Evolutionary conservation across 2,888 invertebrate genomes (phyloP), one percentile per base, ranked within the genome.

Genomic region (Linhomoeus sp.): DNA sequence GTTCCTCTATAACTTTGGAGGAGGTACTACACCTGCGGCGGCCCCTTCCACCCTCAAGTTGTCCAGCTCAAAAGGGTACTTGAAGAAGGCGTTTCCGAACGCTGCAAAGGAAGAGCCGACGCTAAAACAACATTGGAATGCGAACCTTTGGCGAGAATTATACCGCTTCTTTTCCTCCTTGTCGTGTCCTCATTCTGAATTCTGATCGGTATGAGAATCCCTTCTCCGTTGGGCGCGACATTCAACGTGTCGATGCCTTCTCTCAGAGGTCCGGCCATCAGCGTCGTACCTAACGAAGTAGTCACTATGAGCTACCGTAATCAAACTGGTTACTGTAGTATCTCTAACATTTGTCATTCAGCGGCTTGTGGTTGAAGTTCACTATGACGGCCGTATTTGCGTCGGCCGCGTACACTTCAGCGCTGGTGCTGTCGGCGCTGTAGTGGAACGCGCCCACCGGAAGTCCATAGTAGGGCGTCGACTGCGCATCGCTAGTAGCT

Each of bases 361-460:
- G 37, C 1, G 56, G 56, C 19, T 48, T 47, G 45, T 58, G 56
- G 17, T 40, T 39, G 45, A 56, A 56, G 45, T 58, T 56, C 43
- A 55, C 53, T 38, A 56, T 50, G 9, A 55, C 38, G n/a, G 58
- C 43, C 9, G 56, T 52, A 40, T 49, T 53, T 41, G 53, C 50
- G 45, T 56, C 56, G 19, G 52, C 52, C 17, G 56, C 56, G 45
- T 56, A 56, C 25, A 57, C 45, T 50, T 56, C 56, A 19, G 51
- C 56, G 23, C 52, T 52, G 19, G 56, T 57, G 2, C 49, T 50
- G 26, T 51, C 56, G 24, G 49, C 42, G 20, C 51, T 51, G 38
- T 54, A 52, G 45, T 58, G 55, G 15, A 56, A 41, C 1, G 53
- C 57, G 24, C 56, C 57, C 25, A 56, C 43, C 2, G 57, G 57